phyloP scores from a whole-genome alignment of 2,113 vertebrate genomes.

The Campylomormyrus numenius region DNA sequence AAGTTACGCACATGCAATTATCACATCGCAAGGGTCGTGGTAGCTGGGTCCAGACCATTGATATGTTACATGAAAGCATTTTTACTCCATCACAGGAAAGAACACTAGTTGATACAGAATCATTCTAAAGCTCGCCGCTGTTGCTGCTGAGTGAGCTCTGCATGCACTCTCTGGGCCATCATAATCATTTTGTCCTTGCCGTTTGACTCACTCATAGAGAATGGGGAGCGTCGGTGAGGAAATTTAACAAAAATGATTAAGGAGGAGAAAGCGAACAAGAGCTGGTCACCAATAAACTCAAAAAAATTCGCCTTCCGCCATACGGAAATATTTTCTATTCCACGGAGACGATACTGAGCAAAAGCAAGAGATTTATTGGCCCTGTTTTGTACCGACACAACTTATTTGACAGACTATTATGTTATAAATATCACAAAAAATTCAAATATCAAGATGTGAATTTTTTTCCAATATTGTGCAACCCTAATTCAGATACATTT shows the following conservation, averaged over 20 bases:
- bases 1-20: background rate
- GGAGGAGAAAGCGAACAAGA: background rate
- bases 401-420: background rate
- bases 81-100: background rate
- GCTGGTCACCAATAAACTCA: background rate
- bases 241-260: background rate
- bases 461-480: background rate
- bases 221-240: background rate
- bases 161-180: background rate
- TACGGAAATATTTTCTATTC: background rate
- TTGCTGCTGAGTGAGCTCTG: background rate
- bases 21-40: background rate
- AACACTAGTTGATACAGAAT: background rate
- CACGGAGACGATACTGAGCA: background rate
- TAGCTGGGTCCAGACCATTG: background rate
- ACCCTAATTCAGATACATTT: conserved; percentile 59
- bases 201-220: background rate
- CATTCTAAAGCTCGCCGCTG: background rate
- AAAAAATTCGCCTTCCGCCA: background rate
- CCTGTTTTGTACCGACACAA: background rate
- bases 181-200: background rate
- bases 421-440: background rate
- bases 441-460: background rate
- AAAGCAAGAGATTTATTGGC: background rate
- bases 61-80: background rate